Conservation (phyloP, 2,113 vertebrate genomes). For the Crotalus viridis region DNA sequence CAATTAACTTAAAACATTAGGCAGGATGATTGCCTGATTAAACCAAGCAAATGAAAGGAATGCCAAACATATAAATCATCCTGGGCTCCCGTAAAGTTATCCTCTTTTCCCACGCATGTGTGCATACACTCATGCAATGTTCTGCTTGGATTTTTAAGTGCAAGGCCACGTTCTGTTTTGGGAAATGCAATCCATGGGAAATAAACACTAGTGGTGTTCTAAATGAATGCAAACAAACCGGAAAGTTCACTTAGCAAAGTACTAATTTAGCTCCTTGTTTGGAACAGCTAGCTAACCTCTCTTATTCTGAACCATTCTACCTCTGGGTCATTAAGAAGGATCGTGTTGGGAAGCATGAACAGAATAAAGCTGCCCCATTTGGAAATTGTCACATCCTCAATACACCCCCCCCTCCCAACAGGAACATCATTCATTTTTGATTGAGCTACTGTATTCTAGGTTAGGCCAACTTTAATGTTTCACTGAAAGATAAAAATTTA, state of each 20-base stretch:
- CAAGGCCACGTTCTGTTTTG: too few relatives aligned
- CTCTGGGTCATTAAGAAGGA: neutral
- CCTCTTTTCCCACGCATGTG: neutral
- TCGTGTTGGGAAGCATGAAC: neutral
- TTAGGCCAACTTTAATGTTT: neutral
- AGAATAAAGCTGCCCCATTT: neutral
- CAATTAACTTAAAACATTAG: slow-evolving; percentile 68
- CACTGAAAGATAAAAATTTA: neutral
- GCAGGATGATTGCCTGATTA: slow-evolving; percentile 66
- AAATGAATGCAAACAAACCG: neutral
- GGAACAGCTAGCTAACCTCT: neutral
- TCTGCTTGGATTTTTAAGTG: neutral
- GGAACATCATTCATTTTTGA: neutral
- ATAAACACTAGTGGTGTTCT: neutral
- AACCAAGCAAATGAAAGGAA: slow-evolving; percentile 41
- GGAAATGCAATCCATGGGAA: neutral
- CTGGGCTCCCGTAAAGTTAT: neutral
- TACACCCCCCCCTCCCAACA: too few relatives aligned
- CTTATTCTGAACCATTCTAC: neutral
- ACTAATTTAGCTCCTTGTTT: neutral
- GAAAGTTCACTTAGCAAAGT: neutral
- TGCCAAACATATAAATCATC: slow-evolving; percentile 39
- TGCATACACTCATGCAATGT: neutral
- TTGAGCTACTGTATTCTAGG: neutral
- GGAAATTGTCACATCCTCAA: neutral